phyloP scores from a whole-genome alignment of 2,888 invertebrate species.

The Sphaerophoria taeniata region DNA sequence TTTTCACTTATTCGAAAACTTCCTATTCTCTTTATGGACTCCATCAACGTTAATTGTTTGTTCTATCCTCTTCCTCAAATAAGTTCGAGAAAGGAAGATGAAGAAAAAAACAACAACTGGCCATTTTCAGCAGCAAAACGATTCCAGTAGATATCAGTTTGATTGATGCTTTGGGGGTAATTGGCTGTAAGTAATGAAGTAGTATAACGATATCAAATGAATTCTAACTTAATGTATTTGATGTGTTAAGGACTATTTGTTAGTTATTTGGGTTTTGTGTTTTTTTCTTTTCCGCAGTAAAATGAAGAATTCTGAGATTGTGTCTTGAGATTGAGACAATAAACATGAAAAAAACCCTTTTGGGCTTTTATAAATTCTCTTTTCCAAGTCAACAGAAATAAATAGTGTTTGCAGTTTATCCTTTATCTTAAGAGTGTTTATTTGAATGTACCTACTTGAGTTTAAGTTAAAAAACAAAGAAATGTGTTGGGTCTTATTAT shows the following conservation, averaged over 20 bases:
- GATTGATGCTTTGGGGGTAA: conserved; percentile 24
- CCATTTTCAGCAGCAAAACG: not conserved
- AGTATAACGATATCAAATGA: conserved; percentile 2
- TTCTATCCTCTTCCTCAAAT: too few relatives aligned
- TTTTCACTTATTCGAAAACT: too few relatives aligned
- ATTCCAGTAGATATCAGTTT: not conserved
- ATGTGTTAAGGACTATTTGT: not conserved
- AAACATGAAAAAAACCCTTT: not conserved
- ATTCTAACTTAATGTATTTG: conserved; percentile 7
- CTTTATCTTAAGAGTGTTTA: too few relatives aligned
- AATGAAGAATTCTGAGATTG: not conserved
- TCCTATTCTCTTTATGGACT: too few relatives aligned
- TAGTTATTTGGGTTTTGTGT: not conserved
- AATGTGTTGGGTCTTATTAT: too few relatives aligned
- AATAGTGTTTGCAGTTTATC: too few relatives aligned
- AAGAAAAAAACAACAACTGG: not conserved
- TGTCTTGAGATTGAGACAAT: not conserved
- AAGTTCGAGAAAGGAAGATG: too few relatives aligned
- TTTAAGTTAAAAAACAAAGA: too few relatives aligned
- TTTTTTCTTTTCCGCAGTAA: not conserved
- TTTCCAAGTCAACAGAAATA: too few relatives aligned
- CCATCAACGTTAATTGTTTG: too few relatives aligned
- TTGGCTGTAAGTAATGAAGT: conserved; percentile 17
- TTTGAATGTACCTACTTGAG: too few relatives aligned
- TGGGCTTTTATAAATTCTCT: not conserved